Evolutionary conservation across 1,140 invertebrate genomes (phyloP), one percentile per base, ranked within the genome.

Genomic region (Drosophila rhopaloa): DNA sequence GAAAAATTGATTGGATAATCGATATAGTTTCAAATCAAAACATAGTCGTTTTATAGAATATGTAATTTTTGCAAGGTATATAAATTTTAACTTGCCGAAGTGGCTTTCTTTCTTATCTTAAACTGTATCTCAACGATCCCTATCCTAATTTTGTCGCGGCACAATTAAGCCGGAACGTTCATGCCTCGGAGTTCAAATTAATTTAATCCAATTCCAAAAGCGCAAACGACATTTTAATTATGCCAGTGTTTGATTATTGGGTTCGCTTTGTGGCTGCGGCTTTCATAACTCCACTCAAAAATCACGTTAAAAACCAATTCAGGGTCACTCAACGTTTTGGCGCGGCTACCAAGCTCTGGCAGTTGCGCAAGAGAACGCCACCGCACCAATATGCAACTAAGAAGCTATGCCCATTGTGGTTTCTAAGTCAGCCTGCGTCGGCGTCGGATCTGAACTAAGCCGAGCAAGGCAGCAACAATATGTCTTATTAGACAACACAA

Each of bases 291-390:
- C 48, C 48, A 51, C 43, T 74, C 44, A 63, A 32, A 47, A 77
- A 47, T 35, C 44, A 24, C 63, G 41, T 47, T 40, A 60, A 50
- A 56, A 79, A 76, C 50, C 19, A 51, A 67, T 79, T 86, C 82
- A 86, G 67, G 83, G 83, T 76, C 66, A 68, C 44, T 48, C 53
- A 53, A 82, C 75, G 75, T 62, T 79, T 76, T 38, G 58, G 41
- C 60, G 46, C 50, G 54, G 14, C 16, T 27, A 24, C 47, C 47
- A 29, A 8, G 75, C 53, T 51, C 50, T 19, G 63, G 38, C 27
- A 47, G 50, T 88, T 79, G 79, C 71, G 51, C 51, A 78, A 78
- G 43, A 70, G 70, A 61, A 59, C 47, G 44, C 54, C 72, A 75
- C 62, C 67, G 29, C 57, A 62, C 55, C 81, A 65, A 79, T 65